Base-by-base conservation (phyloP, 2,797 vertebrate species). In the Pipistrellus nathusii region DNA sequence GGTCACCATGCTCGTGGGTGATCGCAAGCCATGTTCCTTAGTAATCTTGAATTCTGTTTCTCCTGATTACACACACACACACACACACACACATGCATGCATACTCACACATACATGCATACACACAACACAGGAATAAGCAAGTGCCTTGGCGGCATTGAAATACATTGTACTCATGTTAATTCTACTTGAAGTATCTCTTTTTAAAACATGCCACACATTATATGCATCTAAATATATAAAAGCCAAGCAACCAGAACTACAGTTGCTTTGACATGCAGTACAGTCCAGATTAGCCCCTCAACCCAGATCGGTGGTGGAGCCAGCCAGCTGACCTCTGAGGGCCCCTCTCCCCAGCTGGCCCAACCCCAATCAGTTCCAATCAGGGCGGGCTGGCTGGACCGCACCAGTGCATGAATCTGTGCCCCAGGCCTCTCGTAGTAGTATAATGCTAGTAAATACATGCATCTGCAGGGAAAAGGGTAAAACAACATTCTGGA, bases 151-250 rank as follows among this genome's bases (percentile, higher is more conserved):
- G 76, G 25, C 53, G 8, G 5, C 23, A 13, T 0, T 66, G 27
- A 72, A 90, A 30, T 85, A 10, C 15, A 66, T 25, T 68, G 80
- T 55, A 62, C 38, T 14, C 38, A 2, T 41, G 41, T 20, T 20
- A 72, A 84, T 12, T 73, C 32, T 80, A 51, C 20, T 68, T 76
- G 18, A 68, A 57, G 41, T 66, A 62, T 46, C 41, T 62, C 9
- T 51, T 94, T 90, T 80, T 81, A 68, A 88, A 76, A 14, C 17
- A 41, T 46, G 17, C 17, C 76, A 30, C 85, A 75, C 35, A n/a
- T 82, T 8, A 72, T 51, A 46, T 55, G 3, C 55, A 35, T 53
- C 51, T 53, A 8, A 2, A 53, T 53, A 53, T 53, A 18, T 21
- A 20, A 55, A 55, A 55, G 20, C 53, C 53, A 55, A 21, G 53